phyloP scores from a whole-genome alignment of 2,113 vertebrate species.

The Halichoerus grypus region DNA sequence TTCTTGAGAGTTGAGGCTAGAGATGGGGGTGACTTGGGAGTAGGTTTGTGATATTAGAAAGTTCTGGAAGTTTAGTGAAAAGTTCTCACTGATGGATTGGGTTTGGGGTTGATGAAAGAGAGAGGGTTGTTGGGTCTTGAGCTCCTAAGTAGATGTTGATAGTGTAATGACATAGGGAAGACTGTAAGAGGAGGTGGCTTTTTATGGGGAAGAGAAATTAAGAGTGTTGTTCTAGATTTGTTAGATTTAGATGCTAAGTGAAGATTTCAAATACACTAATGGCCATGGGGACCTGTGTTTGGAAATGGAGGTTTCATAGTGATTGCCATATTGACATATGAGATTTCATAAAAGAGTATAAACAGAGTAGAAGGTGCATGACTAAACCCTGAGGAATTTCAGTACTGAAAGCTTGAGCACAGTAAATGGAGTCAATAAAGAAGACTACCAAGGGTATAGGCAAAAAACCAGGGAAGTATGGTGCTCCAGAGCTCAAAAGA shows the following conservation, averaged over 20 bases:
- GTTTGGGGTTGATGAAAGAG: background rate
- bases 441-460: background rate
- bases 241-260: background rate
- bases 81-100: background rate
- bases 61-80: background rate
- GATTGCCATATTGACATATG: background rate
- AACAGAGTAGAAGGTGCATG: background rate
- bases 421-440: background rate
- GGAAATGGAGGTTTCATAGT: background rate
- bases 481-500: background rate
- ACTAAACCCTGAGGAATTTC: background rate
- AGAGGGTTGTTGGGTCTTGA: background rate
- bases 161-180: background rate
- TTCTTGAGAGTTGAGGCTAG: background rate
- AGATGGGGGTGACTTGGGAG: background rate
- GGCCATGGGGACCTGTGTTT: background rate
- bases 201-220: background rate
- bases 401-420: background rate
- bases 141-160: background rate
- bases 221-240: background rate
- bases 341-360: background rate
- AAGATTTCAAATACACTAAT: background rate
- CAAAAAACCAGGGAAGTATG: background rate
- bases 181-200: background rate
- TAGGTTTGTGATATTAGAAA: background rate